Evolutionary conservation across 1,140 invertebrate genomes (phyloP), one percentile per base, ranked within the genome.

Genomic region (Solenopsis invicta): DNA sequence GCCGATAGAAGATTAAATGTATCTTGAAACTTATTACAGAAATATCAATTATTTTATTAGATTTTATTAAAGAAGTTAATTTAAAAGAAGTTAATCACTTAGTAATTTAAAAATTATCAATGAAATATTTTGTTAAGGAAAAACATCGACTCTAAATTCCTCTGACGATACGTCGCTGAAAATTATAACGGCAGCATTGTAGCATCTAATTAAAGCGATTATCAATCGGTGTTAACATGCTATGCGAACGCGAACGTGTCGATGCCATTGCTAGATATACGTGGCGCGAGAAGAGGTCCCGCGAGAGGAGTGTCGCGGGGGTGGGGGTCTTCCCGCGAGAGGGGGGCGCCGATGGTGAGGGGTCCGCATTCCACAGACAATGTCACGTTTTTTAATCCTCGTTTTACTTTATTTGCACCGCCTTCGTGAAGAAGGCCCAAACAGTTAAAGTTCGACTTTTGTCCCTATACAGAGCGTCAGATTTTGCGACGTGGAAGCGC

Each of bases 321-420:
- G 86, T 87, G 85, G 77, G 85, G 81, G 77, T 78, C 89, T 4
- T 78, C 90, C 8, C 48, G n/a, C 48, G 91, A 81, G 90, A 82
- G 89, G 78, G 77, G 75, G 88, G 80, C 84, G 85, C 76, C 88
- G 87, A 91, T 78, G 92, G 94, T 92, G 94, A 94, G 94, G 94
- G 93, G 93, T 94, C 93, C 94, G 94, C 95, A 95, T 95, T 95
- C 95, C 95, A 95, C 94, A 94, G 94, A 95, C 94, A 95, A 94
- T 95, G 94, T 95, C 95, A 95, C 94, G 94, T 94, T 95, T 95
- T 94, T 95, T 94, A 95, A 95, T 95, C 92, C 94, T 92, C 93
- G 92, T 93, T 95, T 95, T 94, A 94, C 93, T 95, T 94, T 94
- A 94, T 94, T 94, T 92, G 90, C 88, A 89, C 88, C 91, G 87